Base-by-base conservation (phyloP, 92 coral and sea anemone species). In the Zoanthus sociatus region DNA sequence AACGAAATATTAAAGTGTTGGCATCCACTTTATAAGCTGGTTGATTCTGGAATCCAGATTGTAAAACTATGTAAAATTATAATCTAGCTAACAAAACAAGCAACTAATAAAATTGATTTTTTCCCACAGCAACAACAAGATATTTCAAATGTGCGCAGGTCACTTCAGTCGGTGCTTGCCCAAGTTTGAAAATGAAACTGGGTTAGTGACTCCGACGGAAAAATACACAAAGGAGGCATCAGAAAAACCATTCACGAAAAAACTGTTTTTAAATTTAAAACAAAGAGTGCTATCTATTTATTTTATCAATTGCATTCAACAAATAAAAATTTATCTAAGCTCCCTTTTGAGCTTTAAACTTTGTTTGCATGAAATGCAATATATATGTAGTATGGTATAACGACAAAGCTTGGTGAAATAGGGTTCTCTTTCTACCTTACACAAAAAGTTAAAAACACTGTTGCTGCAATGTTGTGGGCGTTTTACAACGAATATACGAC, bases 151-250 rank as follows among this genome's bases (percentile, higher is more conserved):
- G 99, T 97, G 47, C 98, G 99, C 76, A 89, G 98, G 91, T 97
- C 99, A 42, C 93, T 97, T 63, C 98, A 97, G 85, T 92, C 95
- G 54, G 95, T 97, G 99, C 89, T 97, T 91, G 98, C 99, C 13
- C 99, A 97, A 78, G 99, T 97, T 54, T 97, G 87, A 92, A 58
- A 21, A 30, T 68, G 72, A 66, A 7, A 47, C 7, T 17, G 63
- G 10, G 74, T 37, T 47, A 46, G 55, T 14, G 10, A 15, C 20
- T 33, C 48, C 78, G 9, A 51, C 17, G 18, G 45, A 55, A 15
- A 15, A 42, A 76, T 33, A 30, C 48, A 66, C 55, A 18, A 9
- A 46, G 33, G 61, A 14, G 4, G 61, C 20, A 47, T 11, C 61
- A 18, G 1, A 53, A 73, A 73, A 54, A 12, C 7, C 8, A 75